Evolutionary conservation across 2,888 invertebrate genomes (phyloP), one percentile per base, ranked within the genome.

Genomic region (Andrena fulva): DNA sequence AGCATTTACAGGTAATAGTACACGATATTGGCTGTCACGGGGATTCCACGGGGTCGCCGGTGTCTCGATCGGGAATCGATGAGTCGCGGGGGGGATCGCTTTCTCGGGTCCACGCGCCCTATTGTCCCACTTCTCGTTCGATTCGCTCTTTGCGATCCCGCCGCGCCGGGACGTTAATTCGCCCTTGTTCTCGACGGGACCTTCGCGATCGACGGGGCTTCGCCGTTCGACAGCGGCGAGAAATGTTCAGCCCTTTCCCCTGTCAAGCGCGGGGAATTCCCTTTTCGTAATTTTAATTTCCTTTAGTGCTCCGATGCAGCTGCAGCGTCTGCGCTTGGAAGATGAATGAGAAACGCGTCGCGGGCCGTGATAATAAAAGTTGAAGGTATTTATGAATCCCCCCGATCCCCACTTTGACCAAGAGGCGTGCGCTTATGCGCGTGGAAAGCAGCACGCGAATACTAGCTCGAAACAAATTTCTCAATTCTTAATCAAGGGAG

Each of bases 1-100:
- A 68, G 54, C 70, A 71, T 84, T 81, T 81, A 81, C 73, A 59
- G 70, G 52, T 78, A 78, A 78, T 75, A 64, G 60, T 56, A 52
- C 60, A 56, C 8, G 78, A 69, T 75, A 75, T 70, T 29, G 60
- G 64, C 31, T 64, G 79, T 73, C 66, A 62, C 54, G 73, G 77
- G 68, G 62, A 69, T 66, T 66, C 77, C 73, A 60, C 59, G 56
- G 42, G 59, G 59, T 54, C 68, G 24, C 27, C 62, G 66, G 33
- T 6, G 48, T 59, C n/a, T 29, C 31, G 59, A 60, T 70, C 70
- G 59, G 48, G 42, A 59, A 60, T 70, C 70, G 70, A 59, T 59
- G 48, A 10, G 48, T 29, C 70, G 12, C 35, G 48, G 54, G 35
- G 59, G 7, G 35, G 48, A 20, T 31, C 59, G 59, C 31, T 70